Percentiles rank a stretch among this genome's conserved stretches.
Evolutionary conservation across 2,113 vertebrate genomes (phyloP).

Genomic region (Barbus barbus): DNA sequence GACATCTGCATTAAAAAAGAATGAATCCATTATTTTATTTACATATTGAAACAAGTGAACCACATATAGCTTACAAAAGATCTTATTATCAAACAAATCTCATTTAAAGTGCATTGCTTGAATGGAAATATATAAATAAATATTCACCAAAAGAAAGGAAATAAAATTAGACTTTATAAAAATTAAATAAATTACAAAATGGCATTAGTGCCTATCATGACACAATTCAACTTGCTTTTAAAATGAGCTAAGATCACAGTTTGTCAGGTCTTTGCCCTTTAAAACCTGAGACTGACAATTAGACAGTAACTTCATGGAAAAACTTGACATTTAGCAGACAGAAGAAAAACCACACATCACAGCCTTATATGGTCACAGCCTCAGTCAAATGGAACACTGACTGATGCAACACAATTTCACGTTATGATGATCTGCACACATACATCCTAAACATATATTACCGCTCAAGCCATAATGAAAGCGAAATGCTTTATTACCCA

Average conservation of each 20-base stretch:
- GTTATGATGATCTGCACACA: not conserved
- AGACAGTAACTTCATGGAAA: constrained; percentile 17
- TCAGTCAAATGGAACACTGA: not conserved
- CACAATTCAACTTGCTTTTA: not conserved
- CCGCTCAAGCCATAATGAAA: not conserved
- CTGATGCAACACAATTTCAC: constrained; percentile 38
- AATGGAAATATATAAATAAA: constrained; percentile 41
- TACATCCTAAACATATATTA: not conserved
- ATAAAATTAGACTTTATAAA: constrained; percentile 19
- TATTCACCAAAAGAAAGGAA: constrained; percentile 33
- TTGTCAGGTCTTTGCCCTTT: constrained; percentile 43
- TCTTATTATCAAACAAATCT: constrained; percentile 58
- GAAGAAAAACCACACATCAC: not conserved
- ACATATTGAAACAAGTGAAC: constrained; percentile 31
- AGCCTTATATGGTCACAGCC: constrained; percentile 4
- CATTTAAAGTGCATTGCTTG: constrained; percentile 70
- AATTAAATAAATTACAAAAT: not conserved
- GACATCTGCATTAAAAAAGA: not conserved
- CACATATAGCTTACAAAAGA: constrained; percentile 51
- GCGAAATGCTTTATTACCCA: not conserved
- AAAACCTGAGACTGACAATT: constrained; percentile 24
- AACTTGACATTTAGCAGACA: constrained; percentile 37
- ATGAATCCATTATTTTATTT: constrained; percentile 23
- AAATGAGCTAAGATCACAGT: constrained; percentile 37
- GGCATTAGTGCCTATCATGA: not conserved